Base-by-base conservation (phyloP, 1,140 invertebrate genomes). In the Xylocopa sonorina region DNA sequence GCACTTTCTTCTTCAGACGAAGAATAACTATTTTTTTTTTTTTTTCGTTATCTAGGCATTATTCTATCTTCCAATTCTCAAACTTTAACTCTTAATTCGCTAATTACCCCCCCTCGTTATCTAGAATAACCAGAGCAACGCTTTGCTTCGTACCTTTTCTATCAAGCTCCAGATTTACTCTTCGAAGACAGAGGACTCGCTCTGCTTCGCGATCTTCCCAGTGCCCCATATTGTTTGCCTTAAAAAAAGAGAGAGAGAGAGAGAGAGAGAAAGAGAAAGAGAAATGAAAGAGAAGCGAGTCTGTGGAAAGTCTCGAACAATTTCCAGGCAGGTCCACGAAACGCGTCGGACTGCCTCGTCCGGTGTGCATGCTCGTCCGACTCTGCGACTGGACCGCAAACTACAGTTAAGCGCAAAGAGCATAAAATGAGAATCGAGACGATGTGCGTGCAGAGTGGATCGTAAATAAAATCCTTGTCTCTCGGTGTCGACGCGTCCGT, bases 321-420 rank as follows among this genome's bases (percentile, higher is more conserved):
- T 18, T 16, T 64, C 21, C 43, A 73, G 21, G 18, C 46, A 29
- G 32, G 48, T 51, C n/a, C 32, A 24, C 78, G 55, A 43, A 51
- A 60, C 60, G 29, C 21, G 18, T 43, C 67, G n/a, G 24, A 14
- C 51, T 67, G 41, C 34, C n/a, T 43, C 71, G 68, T 46, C 55
- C n/a, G n/a, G 51, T 29, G 67, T 55, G 32, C 58, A 80, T 53
- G 76, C 74, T 71, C 58, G 34, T 38, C 41, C 82, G 85, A 69
- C 79, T 81, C 83, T 84, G 84, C 84, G 85, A 88, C 78, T 60
- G 88, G 81, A 91, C 90, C 89, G 82, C 88, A 86, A 87, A 89
- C 87, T 89, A 90, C 89, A 90, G 88, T 90, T 90, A 89, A 83
- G 83, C 80, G 84, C 83, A 86, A 89, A 80, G 75, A 88, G 84